Evolutionary conservation across 2,113 vertebrate genomes (phyloP).

Genomic region (Dasypus novemcinctus): DNA sequence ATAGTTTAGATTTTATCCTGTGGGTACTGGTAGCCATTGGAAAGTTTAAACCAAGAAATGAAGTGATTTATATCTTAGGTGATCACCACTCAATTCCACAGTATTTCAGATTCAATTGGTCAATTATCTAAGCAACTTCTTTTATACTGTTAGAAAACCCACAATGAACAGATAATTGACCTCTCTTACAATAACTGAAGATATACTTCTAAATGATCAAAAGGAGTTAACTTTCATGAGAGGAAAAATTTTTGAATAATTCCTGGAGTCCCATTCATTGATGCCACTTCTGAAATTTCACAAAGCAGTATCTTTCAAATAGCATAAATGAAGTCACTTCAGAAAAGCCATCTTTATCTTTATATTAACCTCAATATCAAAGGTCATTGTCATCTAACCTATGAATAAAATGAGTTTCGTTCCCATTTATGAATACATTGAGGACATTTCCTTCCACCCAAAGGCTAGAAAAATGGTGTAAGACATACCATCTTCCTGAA

Average conservation of each 20-base stretch:
- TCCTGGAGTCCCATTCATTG: not conserved
- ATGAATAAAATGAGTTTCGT: conserved; percentile 80
- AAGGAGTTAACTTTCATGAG: not conserved
- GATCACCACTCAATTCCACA: conserved; percentile 31
- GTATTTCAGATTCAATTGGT: not conserved
- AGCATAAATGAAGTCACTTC: conserved; percentile 27
- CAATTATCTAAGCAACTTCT: conserved; percentile 39
- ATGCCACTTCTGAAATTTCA: conserved; percentile 23
- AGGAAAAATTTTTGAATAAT: conserved; percentile 29
- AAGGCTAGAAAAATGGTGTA: conserved; percentile 79
- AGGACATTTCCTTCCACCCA: conserved; percentile 80
- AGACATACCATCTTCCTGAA: conserved; percentile 79
- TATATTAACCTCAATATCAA: conserved; percentile 82
- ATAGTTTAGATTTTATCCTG: not conserved
- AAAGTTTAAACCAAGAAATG: not conserved
- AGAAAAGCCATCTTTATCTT: conserved; percentile 77
- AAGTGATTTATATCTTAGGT: not conserved
- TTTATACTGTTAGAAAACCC: not conserved
- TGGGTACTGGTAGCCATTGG: not conserved
- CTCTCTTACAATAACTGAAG: conserved; percentile 58
- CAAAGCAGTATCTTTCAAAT: not conserved
- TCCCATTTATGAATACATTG: conserved; percentile 82
- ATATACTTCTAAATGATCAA: conserved; percentile 35
- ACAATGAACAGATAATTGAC: conserved; percentile 24
- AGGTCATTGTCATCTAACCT: conserved; percentile 81